Percentiles rank a stretch among this genome's conserved stretches.
These are phyloP conservation scores for Dipus sagitta DNA, from an alignment of 2,797 vertebrate species.

Conservation along the genomic window DNA sequence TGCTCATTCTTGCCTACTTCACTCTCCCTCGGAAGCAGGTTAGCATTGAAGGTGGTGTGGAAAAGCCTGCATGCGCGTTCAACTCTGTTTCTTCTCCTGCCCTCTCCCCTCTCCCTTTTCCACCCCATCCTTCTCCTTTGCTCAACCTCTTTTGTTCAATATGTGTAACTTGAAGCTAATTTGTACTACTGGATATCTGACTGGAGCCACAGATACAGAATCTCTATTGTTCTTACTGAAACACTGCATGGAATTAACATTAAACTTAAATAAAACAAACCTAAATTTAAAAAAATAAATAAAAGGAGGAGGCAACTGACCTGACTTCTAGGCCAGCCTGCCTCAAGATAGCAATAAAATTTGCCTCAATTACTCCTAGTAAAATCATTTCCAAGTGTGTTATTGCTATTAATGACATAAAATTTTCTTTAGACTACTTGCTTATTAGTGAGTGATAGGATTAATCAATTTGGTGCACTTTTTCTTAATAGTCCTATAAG, in stretches of 20 bases:
- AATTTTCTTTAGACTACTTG: too few species aligned
- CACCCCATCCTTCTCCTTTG: conserved; percentile 84
- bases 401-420: too few species aligned
- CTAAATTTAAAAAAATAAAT: conserved; percentile 99
- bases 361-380: too few species aligned
- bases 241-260: conserved; percentile 99
- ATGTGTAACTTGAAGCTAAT: conserved; percentile 99
- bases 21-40: conserved; percentile 92
- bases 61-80: conserved; percentile 95
- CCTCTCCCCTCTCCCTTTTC: conserved; percentile 84
- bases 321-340: too few species aligned
- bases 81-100: conserved; percentile 91
- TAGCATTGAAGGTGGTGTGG: conserved; percentile 93
- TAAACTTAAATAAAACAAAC: conserved; percentile 99
- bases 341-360: too few species aligned
- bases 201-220: conserved; percentile 99
- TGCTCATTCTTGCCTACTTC: conserved; percentile 94
- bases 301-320: too few species aligned
- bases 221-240: conserved; percentile 99
- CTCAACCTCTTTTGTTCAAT: conserved; percentile 95
- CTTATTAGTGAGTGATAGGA: too few species aligned
- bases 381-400: too few species aligned
- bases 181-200: conserved; percentile 99
- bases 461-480: too few species aligned
- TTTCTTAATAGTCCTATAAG: too few species aligned